A percentile compares a stretch with the other conserved stretches of the same genome.
phyloP scores from a whole-genome alignment of 1,140 invertebrate genomes.

The Drosophila carrolli region DNA sequence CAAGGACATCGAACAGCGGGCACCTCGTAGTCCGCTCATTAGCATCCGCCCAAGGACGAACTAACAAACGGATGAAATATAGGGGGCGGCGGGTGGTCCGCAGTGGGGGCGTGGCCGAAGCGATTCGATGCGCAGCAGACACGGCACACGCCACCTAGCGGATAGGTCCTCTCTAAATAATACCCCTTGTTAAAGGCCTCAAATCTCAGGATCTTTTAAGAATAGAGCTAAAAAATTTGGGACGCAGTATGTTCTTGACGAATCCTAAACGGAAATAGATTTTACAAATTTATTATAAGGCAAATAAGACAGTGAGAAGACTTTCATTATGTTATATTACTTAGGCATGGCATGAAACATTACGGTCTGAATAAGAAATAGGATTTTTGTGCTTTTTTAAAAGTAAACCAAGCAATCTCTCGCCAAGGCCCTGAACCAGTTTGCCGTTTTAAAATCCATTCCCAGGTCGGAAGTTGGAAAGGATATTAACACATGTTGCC shows the following conservation, averaged over 20 bases:
- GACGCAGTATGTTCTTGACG: not conserved
- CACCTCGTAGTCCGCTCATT: conserved; percentile 44
- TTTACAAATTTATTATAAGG: not conserved
- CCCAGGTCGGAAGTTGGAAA: conserved; percentile 64
- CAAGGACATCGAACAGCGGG: conserved; percentile 71
- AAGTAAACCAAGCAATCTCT: not conserved
- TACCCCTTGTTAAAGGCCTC: not conserved
- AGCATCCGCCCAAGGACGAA: conserved; percentile 34
- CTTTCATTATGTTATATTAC: not conserved
- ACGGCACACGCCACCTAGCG: conserved; percentile 52
- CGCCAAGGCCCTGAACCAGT: conserved; percentile 13
- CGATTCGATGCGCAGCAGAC: conserved; percentile 38
- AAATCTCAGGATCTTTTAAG: not conserved
- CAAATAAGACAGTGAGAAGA: not conserved
- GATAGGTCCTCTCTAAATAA: not conserved
- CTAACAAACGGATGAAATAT: conserved; percentile 4
- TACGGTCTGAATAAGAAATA: too few species aligned
- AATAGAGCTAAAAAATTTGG: not conserved
- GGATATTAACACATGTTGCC: conserved; percentile 84
- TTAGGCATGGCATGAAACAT: not conserved
- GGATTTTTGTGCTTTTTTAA: not conserved
- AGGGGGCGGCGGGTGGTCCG: conserved; percentile 34
- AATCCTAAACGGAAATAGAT: too few species aligned
- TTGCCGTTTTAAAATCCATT: conserved; percentile 33
- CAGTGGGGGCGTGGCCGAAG: conserved; percentile 30